Evolutionary conservation across 2,888 invertebrate genomes (phyloP), one percentile per base, ranked within the genome.

Genomic region (Acleris sparsana): DNA sequence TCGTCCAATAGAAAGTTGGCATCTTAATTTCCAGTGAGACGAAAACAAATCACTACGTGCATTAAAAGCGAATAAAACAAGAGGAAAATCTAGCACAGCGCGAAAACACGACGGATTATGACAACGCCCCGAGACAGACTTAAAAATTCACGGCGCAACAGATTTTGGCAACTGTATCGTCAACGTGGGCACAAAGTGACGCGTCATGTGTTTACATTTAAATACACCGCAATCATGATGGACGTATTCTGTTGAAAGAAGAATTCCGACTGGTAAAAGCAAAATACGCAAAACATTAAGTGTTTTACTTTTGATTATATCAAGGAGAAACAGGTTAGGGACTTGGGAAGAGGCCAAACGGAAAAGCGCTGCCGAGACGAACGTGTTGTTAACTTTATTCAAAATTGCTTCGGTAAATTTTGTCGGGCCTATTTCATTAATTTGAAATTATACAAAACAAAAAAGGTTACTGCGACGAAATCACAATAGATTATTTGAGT

Each of bases 261-360:
- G 69, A 66, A 64, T 69, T 66, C 58, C 68, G 62, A 48, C 56
- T 56, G 64, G 53, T 70, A 70, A 61, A 62, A 67, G 67, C 62
- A 73, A 73, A 72, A 73, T 71, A 62, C 67, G 63, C 55, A 70
- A 67, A 70, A 79, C 78, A 78, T 83, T 70, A 77, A 75, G 73
- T 75, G 67, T 73, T 74, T 80, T 80, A 70, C 70, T 76, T 70
- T 67, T 73, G 75, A 79, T 79, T 80, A 75, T 78, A 82, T 83
- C 80, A 79, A 84, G 79, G 79, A 80, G 69, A 75, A 76, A 77
- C 78, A 72, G 70, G 74, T 71, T 71, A 73, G 74, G 75, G 79
- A 81, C 77, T 90, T 89, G 89, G 89, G 76, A 68, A 56, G 52
- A 63, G 68, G 86, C 89, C 91, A 89, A 87, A 77, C 78, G 77